Evolutionary conservation across 2,797 vertebrate genomes (phyloP).

Genomic region (Cirrhinus molitorella): DNA sequence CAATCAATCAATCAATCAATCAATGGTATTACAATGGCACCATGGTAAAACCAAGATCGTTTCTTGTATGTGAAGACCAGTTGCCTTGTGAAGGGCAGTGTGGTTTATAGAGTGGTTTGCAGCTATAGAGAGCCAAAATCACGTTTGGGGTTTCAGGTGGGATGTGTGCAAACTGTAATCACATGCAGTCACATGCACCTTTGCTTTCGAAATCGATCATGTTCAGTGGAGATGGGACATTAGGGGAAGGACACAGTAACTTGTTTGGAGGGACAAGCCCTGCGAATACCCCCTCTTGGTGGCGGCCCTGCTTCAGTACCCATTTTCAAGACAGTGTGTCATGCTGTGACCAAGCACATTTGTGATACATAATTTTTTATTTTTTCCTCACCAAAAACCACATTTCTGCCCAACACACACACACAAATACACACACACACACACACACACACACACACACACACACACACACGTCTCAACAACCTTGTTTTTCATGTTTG

Average conservation of each 20-base stretch:
- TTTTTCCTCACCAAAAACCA: neutral
- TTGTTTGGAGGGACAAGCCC: too few species aligned
- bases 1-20: too few species aligned
- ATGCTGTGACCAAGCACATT: conserved; percentile 2
- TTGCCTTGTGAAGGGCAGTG: neutral
- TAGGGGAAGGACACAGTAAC: too few species aligned
- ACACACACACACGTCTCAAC: neutral
- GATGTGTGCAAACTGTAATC: too few species aligned
- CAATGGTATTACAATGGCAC: neutral
- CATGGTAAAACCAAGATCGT: neutral
- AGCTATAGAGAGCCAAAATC: too few species aligned
- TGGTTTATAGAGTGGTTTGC: neutral
- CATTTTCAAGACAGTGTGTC: conserved; percentile 1
- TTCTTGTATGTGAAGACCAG: too few species aligned
- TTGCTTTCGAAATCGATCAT: too few species aligned
- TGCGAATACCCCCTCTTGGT: too few species aligned
- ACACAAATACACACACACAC: neutral
- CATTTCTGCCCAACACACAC: neutral
- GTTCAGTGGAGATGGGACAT: too few species aligned
- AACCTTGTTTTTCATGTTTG: conserved; percentile 46
- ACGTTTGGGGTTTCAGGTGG: too few species aligned
- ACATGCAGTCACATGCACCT: too few species aligned
- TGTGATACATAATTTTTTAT: neutral
- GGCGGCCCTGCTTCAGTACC: neutral
- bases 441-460: neutral